phyloP scores from a whole-genome alignment of 2,113 vertebrate genomes.

The Sialia sialis region DNA sequence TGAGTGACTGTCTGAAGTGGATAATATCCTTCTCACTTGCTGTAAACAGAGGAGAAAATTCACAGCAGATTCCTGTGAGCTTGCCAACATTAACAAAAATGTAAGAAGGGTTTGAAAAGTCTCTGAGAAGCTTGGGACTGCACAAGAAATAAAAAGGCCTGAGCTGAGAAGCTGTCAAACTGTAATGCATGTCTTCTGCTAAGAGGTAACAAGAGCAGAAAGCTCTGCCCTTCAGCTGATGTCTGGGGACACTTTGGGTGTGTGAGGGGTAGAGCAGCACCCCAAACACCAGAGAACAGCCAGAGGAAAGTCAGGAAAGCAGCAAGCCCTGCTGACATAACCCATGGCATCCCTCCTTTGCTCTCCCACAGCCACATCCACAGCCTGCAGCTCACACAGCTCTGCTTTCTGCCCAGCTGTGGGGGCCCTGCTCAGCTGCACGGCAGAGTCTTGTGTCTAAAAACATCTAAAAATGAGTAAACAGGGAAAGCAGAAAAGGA shows the following conservation, averaged over 20 bases:
- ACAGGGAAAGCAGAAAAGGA: neutral
- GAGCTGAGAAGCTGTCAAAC: neutral
- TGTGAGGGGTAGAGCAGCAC: neutral
- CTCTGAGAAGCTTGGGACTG: neutral
- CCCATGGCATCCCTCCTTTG: neutral
- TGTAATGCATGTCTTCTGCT: neutral
- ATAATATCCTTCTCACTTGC: neutral
- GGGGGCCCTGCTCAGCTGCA: neutral
- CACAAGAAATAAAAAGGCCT: neutral
- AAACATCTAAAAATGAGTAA: neutral
- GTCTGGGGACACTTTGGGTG: neutral
- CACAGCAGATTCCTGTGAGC: neutral
- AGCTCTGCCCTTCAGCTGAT: neutral
- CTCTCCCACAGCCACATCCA: neutral
- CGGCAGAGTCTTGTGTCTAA: neutral
- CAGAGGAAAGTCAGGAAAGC: neutral
- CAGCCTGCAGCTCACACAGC: neutral
- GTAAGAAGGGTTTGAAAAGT: neutral
- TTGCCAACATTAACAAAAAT: neutral
- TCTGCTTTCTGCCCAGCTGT: neutral
- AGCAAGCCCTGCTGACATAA: neutral
- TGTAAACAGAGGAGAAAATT: neutral
- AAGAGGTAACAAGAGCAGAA: neutral
- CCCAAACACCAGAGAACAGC: rapidly evolving
- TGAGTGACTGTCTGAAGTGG: neutral